phyloP scores from a whole-genome alignment of 1,140 invertebrate species.

The Hydropsyche tenuis region DNA sequence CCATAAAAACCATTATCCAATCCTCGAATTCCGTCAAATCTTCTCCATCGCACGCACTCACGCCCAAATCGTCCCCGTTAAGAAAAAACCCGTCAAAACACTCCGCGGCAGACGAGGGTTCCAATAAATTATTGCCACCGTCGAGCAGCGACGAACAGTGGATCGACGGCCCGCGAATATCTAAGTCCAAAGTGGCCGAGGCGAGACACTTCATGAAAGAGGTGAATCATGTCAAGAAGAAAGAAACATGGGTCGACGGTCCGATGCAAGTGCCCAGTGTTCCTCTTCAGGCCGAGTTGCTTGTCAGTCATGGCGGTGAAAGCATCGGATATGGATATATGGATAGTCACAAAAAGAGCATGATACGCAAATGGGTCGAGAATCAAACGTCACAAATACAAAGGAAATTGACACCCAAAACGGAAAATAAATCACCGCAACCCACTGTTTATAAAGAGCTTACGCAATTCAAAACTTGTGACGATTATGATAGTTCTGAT shows the following conservation, averaged over 20 bases:
- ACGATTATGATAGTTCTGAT: slow-evolving; percentile 62
- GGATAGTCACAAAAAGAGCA: slow-evolving; percentile 89
- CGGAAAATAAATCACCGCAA: slow-evolving; percentile 54
- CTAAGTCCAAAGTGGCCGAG: slow-evolving; percentile 82
- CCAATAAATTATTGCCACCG: slow-evolving; percentile 56
- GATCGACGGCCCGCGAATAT: slow-evolving; percentile 93
- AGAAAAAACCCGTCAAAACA: slow-evolving; percentile 60
- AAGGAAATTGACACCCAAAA: slow-evolving; percentile 60
- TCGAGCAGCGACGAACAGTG: slow-evolving; percentile 84
- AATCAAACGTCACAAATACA: slow-evolving; percentile 84
- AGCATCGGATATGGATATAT: slow-evolving; percentile 80
- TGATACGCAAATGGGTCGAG: slow-evolving; percentile 94
- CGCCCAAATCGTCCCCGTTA: slow-evolving; percentile 67
- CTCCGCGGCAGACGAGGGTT: slow-evolving; percentile 55
- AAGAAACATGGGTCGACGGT: slow-evolving; percentile 94
- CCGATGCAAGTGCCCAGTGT: slow-evolving; percentile 67
- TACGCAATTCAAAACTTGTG: slow-evolving; percentile 68
- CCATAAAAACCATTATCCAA: slow-evolving; percentile 61
- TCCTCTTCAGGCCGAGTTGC: slow-evolving; percentile 59
- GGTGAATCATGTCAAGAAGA: slow-evolving; percentile 73
- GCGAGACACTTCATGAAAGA: slow-evolving; percentile 80
- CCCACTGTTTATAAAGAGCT: slow-evolving; percentile 65
- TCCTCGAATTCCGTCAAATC: slow-evolving; percentile 63
- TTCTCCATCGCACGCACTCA: slow-evolving; percentile 63
- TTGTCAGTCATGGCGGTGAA: slow-evolving; percentile 58